phyloP scores from a whole-genome alignment of 2,797 vertebrate species.

The Halcyon smyrnensis region DNA sequence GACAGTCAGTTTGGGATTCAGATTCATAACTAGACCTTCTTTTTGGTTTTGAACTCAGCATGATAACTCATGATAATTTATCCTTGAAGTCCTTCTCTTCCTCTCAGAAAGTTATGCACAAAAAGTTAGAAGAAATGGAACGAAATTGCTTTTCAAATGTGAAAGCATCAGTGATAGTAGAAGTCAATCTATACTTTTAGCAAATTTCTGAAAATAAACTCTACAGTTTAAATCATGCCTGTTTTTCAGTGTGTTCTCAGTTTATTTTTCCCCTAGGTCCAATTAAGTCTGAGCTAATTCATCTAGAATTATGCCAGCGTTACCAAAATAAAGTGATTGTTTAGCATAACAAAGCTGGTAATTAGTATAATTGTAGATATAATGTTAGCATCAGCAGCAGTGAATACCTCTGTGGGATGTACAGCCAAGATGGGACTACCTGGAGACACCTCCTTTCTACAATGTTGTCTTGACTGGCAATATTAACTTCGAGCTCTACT shows the following conservation, averaged over 20 bases:
- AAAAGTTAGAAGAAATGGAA: background rate
- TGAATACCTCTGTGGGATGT: background rate
- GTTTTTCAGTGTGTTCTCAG: background rate
- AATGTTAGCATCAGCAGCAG: background rate
- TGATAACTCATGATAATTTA: background rate
- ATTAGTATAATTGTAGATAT: background rate
- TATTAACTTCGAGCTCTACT: background rate
- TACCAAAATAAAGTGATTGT: constrained; percentile 2
- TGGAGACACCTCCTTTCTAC: background rate
- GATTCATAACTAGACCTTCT: background rate
- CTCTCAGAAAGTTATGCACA: background rate
- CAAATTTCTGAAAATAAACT: background rate
- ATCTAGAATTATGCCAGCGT: background rate
- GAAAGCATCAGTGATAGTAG: background rate
- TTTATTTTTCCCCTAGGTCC: background rate
- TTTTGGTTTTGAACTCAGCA: background rate
- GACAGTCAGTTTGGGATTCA: background rate
- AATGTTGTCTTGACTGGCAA: background rate
- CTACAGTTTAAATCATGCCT: background rate
- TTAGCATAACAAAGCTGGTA: constrained; percentile 17
- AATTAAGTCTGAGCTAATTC: background rate
- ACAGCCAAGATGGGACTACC: background rate
- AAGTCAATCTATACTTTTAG: background rate
- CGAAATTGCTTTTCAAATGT: background rate
- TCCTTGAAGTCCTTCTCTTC: background rate